These are phyloP conservation scores for Actenoides hombroni DNA, from an alignment of 2,113 vertebrate species.

Conservation along the genomic window DNA sequence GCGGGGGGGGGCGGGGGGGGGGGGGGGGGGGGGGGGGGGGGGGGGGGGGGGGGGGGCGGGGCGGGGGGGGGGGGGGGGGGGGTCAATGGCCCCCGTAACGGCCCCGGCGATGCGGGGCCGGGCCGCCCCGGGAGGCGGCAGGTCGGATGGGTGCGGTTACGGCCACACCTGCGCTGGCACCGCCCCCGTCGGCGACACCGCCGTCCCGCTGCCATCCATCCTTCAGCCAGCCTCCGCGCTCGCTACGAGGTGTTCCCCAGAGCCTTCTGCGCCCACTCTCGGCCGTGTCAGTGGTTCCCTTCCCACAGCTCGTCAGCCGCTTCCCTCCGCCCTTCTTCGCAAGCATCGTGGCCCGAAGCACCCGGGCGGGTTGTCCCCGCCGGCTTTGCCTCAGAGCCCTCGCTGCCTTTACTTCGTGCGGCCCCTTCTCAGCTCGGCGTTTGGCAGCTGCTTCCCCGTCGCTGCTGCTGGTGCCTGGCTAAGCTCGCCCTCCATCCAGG, in stretches of 20 bases:
- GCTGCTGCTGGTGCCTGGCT: too few relatives aligned
- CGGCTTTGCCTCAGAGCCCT: fast-evolving
- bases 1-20: too few relatives aligned
- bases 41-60: too few relatives aligned
- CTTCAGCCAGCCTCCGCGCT: background rate
- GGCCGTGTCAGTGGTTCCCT: fast-evolving
- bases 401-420: background rate
- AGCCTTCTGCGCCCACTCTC: background rate
- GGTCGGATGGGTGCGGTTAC: background rate
- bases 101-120: background rate
- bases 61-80: background rate
- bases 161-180: background rate
- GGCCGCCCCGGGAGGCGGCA: background rate
- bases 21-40: too few relatives aligned
- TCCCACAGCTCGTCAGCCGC: fast-evolving
- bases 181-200: background rate
- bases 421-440: background rate
- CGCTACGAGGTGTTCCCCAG: background rate
- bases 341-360: background rate
- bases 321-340: background rate
- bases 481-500: fast-evolving
- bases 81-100: background rate
- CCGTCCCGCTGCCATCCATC: background rate
- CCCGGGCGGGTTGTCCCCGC: background rate
- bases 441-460: fast-evolving